These are phyloP conservation scores for Coecobrya sp. DNA, from an alignment of 2,888 invertebrate species.

Conservation along the genomic window DNA sequence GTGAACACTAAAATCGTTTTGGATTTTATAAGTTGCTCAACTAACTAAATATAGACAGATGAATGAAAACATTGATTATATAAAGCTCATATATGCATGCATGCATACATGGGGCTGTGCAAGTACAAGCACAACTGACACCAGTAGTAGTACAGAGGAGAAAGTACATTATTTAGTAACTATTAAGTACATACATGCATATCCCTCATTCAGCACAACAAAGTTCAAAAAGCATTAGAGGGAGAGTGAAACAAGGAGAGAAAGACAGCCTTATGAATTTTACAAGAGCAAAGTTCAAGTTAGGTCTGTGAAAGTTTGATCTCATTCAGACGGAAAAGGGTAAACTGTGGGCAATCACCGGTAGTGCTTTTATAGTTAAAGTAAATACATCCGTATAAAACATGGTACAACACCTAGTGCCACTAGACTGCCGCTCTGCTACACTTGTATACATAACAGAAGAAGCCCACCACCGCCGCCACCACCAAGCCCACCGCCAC, in stretches of 20 bases:
- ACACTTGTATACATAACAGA: slow-evolving; percentile 51
- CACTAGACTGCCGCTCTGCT: slow-evolving; percentile 42
- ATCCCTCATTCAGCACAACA: slow-evolving; percentile 43
- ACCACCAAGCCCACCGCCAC: slow-evolving; percentile 25
- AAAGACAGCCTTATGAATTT: slow-evolving; percentile 75
- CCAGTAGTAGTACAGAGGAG: neutral
- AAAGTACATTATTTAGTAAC: slow-evolving; percentile 52
- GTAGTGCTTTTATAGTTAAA: slow-evolving; percentile 77
- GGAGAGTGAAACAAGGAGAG: slow-evolving; percentile 50
- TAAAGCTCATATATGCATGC: neutral
- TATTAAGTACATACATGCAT: slow-evolving; percentile 23
- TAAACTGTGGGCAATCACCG: slow-evolving; percentile 78
- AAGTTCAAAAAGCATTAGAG: slow-evolving; percentile 53
- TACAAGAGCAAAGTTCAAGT: slow-evolving; percentile 72
- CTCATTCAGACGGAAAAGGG: slow-evolving; percentile 78
- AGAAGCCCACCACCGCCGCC: slow-evolving; percentile 64
- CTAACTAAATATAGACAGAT: slow-evolving; percentile 39
- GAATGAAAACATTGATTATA: slow-evolving; percentile 39
- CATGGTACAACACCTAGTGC: slow-evolving; percentile 52
- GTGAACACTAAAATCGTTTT: neutral
- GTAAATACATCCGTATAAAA: slow-evolving; percentile 70
- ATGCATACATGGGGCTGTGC: too few relatives aligned
- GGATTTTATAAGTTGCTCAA: slow-evolving; percentile 10
- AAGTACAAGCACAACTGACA: slow-evolving; percentile 1
- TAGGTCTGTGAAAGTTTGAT: slow-evolving; percentile 75